A percentile compares a stretch with the other conserved stretches of the same genome.
phyloP scores from a whole-genome alignment of 2,888 invertebrate genomes.

The Drosophila emarginata region DNA sequence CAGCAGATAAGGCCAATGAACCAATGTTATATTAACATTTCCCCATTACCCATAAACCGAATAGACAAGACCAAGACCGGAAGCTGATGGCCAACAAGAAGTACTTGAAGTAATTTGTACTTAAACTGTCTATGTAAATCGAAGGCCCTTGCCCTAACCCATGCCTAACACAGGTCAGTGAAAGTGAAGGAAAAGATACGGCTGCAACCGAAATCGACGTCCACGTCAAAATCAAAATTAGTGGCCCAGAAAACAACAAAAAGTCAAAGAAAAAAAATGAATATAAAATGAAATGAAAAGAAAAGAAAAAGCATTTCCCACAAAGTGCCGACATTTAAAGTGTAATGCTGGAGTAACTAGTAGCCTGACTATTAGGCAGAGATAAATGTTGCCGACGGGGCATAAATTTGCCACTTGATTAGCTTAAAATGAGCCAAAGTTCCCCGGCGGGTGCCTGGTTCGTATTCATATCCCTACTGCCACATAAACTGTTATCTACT shows the following conservation, averaged over 20 bases:
- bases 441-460: conserved; percentile 13
- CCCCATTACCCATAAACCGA: neutral
- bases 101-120: conserved; percentile 15
- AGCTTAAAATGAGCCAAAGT: conserved; percentile 50
- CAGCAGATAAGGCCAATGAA: neutral
- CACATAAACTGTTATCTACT: conserved; percentile 43
- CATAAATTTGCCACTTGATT: conserved; percentile 69
- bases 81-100: neutral
- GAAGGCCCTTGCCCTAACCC: conserved; percentile 18
- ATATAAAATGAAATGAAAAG: neutral
- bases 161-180: conserved; percentile 45
- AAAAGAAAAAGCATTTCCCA: conserved; percentile 26
- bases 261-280: conserved; percentile 22
- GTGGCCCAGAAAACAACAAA: conserved; percentile 50
- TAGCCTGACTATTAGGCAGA: conserved; percentile 48
- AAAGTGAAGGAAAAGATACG: conserved; percentile 54
- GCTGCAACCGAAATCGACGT: conserved; percentile 22
- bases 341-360: conserved; percentile 46
- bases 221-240: conserved; percentile 45
- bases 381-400: conserved; percentile 37
- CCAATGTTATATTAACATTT: neutral
- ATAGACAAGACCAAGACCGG: neutral
- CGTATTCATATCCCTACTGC: conserved; percentile 55
- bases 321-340: conserved; percentile 25
- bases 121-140: conserved; percentile 42